Base-by-base conservation (phyloP, 2,113 vertebrate genomes). In the Heloderma charlesbogerti region DNA sequence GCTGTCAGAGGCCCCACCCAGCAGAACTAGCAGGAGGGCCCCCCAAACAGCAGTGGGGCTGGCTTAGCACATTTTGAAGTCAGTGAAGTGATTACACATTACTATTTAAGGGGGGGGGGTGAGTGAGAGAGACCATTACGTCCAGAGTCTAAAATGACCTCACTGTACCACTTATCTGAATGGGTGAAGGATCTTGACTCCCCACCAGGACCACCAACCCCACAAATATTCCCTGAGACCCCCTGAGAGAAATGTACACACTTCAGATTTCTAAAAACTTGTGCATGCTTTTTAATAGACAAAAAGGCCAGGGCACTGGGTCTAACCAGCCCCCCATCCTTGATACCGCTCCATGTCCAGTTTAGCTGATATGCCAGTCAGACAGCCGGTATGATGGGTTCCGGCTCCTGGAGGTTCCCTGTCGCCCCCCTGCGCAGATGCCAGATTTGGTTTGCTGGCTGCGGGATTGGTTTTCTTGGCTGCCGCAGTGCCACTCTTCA, bases 401-500 rank as follows among this genome's bases (percentile, higher is more conserved):
- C 20, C 22, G 1, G 2, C 3, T 18, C 67, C 20, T 8, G 34
- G 0, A n/a, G 27, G 0, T 4, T 18, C 4, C 29, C 83, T 20
- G 1, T 15, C 1, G 0, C 45, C 63, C 0, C 75, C 27, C 82
- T 37, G 74, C 0, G 8, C 0, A 20, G 43, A 54, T 0, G 90
- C n/a, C 77, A 66, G 90, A 40, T 12, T 92, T 29, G 10, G 2
- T 71, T 92, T 95, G 54, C 72, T 22, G 27, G 16, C 12, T 0
- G 78, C 81, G 25, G 20, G 40, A 79, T 89, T 89, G 8, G 67
- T 48, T 79, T 81, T 93, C 91, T 79, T 95, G 87, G 54, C 0
- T 0, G 89, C 5, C 0, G 34, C 2, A 12, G 1, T 4, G 0
- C 87, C 31, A 0, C 0, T 16, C 71, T 69, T 77, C 51, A 72